Base-by-base conservation (phyloP, 2,113 vertebrate species). In the Notothenia coriiceps region DNA sequence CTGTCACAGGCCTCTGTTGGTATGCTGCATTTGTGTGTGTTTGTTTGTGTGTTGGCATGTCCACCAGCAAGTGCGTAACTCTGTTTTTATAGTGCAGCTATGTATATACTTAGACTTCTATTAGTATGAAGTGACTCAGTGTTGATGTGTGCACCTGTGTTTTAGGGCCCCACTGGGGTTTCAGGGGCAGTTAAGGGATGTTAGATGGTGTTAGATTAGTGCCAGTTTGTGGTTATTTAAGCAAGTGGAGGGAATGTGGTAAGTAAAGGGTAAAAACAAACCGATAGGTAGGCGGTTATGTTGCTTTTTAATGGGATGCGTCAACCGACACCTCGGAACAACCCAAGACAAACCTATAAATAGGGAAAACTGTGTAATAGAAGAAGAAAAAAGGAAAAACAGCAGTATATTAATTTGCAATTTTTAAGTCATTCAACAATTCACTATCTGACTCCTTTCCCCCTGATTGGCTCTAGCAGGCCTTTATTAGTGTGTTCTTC, bases 191-290 rank as follows among this genome's bases (percentile, higher is more conserved):
- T 83, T 68, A 56, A 11, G 18, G 18, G 35, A 56, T 55, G 70
- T 74, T 74, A 82, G 69, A 70, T 77, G 17, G 15, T 71, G 60
- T 10, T 4, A 64, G 72, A 71, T 76, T 66, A 66, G 50, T 64
- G 18, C 0, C 5, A 25, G 79, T 17, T 44, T 61, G 60, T 46
- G 40, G 40, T 77, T 4, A 47, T 49, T 51, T 13, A 60, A 73
- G 43, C 40, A 44, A 25, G 59, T 59, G 40, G 25, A 43, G 12
- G 20, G 33, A 13, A 49, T 20, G 8, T 8, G 5, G 33, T 44
- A 49, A 52, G 43, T 17, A 9, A 10, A 4, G 3, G 35, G 25
- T 47, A 9, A 14, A 25, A 13, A 1, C 13, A 6, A 35, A 20
- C 11, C 17, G 20, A 14, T 18, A 12, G 12, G 6, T 33, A 33